These are phyloP conservation scores for Dimorphilus gyrociliatus DNA, from an alignment of 2,888 invertebrate genomes.

Conservation along the genomic window DNA sequence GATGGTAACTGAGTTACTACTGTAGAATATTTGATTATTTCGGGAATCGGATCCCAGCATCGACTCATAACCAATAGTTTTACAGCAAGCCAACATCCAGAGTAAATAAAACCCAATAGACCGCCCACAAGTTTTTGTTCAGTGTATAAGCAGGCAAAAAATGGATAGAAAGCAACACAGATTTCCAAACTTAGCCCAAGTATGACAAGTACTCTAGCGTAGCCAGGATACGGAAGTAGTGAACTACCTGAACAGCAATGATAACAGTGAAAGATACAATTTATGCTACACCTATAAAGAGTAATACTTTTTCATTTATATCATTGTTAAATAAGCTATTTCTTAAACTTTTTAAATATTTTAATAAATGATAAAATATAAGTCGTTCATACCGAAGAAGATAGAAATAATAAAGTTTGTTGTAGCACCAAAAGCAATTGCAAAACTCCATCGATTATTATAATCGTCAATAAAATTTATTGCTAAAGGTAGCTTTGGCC, in stretches of 20 bases:
- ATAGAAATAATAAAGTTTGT: conserved; percentile 9
- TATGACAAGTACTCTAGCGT: conserved; percentile 3
- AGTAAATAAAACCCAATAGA: conserved; percentile 3
- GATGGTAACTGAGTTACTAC: not conserved
- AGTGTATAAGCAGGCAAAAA: conserved; percentile 7
- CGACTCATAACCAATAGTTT: not conserved
- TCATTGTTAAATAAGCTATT: too few species aligned
- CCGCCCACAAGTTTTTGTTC: conserved; percentile 3
- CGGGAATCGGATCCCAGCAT: conserved; percentile 1
- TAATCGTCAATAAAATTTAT: conserved; percentile 12
- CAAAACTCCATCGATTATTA: conserved; percentile 11
- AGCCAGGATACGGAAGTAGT: too few species aligned
- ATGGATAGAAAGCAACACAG: conserved; percentile 6
- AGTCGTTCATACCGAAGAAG: conserved; percentile 3
- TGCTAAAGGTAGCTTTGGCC: too few species aligned
- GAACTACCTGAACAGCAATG: too few species aligned
- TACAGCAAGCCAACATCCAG: conserved; percentile 2
- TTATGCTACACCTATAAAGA: too few species aligned
- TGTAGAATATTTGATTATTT: conserved; percentile 1
- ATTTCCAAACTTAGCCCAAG: conserved; percentile 3
- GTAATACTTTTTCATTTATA: too few species aligned
- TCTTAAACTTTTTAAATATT: too few species aligned
- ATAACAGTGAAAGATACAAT: too few species aligned
- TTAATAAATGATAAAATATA: too few species aligned
- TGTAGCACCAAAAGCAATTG: conserved; percentile 12